A percentile compares a stretch with the other conserved stretches of the same genome.
These are phyloP conservation scores for Drosophila picticornis DNA, from an alignment of 2,888 invertebrate species.

Conservation along the genomic window DNA sequence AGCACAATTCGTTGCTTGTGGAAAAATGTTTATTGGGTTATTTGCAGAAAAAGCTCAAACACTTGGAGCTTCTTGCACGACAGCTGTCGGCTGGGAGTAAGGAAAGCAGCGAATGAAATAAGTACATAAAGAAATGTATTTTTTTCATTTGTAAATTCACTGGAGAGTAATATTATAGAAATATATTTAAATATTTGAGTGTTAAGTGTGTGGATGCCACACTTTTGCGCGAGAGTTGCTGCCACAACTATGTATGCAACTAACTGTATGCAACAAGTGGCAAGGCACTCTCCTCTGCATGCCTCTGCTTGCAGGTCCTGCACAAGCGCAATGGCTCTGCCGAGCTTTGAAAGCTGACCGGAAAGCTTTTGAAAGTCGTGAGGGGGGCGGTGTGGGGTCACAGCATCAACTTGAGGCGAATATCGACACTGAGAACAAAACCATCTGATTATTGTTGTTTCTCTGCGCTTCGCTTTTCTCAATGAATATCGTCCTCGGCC, in stretches of 20 bases:
- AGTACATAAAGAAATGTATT: background rate
- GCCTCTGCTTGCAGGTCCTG: conserved; percentile 44
- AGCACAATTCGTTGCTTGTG: conserved; percentile 12
- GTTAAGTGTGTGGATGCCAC: background rate
- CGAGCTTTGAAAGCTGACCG: background rate
- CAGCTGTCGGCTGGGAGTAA: background rate
- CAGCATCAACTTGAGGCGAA: conserved; percentile 74
- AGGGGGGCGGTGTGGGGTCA: background rate
- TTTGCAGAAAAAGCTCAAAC: conserved; percentile 30
- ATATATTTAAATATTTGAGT: background rate
- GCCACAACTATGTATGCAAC: no score
- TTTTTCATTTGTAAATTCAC: background rate
- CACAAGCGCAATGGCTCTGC: conserved; percentile 37
- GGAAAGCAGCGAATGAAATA: background rate
- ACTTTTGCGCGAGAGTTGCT: background rate
- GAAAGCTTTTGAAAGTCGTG: conserved; percentile 24
- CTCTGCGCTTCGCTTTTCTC: conserved; percentile 46
- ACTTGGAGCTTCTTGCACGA: conserved; percentile 45
- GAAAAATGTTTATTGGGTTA: conserved; percentile 46
- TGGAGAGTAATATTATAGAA: background rate
- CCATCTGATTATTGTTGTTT: conserved; percentile 78
- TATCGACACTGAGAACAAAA: conserved; percentile 40
- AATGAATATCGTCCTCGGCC: conserved; percentile 57
- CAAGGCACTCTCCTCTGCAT: background rate
- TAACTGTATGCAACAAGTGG: conserved; percentile 40